Percentiles rank a stretch among this genome's conserved stretches.
Conservation (phyloP, 2,888 invertebrate species). For the Mechanitis messenoides region DNA sequence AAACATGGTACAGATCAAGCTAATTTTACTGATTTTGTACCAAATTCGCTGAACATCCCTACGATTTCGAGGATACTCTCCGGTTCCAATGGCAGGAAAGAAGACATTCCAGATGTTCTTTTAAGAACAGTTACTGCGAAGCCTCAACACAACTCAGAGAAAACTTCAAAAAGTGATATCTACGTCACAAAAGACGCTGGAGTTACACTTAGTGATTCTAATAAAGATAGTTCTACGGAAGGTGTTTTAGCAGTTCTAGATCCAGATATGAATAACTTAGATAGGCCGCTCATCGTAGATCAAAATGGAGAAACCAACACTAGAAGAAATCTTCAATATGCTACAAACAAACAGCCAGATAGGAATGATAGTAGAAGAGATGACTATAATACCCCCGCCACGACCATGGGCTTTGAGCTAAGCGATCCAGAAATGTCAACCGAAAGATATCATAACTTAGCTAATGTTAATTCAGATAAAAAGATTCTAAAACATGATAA, state of each 20-base stretch:
- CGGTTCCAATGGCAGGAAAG: constrained; percentile 89
- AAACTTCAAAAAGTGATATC: constrained; percentile 64
- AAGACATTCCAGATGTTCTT: constrained; percentile 87
- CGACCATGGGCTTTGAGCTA: constrained; percentile 66
- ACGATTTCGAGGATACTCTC: constrained; percentile 90
- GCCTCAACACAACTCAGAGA: constrained; percentile 66
- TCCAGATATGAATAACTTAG: constrained; percentile 73
- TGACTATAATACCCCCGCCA: constrained; percentile 61
- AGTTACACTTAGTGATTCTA: constrained; percentile 64
- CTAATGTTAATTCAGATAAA: constrained; percentile 76
- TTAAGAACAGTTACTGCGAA: constrained; percentile 81
- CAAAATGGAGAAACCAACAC: constrained; percentile 73
- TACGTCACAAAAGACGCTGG: constrained; percentile 65
- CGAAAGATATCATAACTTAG: constrained; percentile 76
- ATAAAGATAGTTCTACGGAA: constrained; percentile 66
- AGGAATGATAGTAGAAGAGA: constrained; percentile 58
- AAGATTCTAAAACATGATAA: constrained; percentile 67
- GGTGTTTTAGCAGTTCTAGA: constrained; percentile 70
- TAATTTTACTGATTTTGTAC: constrained; percentile 79
- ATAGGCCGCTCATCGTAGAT: constrained; percentile 67
- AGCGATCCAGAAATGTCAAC: constrained; percentile 73
- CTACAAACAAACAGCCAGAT: constrained; percentile 54
- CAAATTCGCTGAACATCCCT: constrained; percentile 83
- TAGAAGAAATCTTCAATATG: constrained; percentile 68
- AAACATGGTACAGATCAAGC: constrained; percentile 66